These are phyloP conservation scores for Drosophila austrosaltans DNA, from an alignment of 2,888 invertebrate species.

Conservation along the genomic window DNA sequence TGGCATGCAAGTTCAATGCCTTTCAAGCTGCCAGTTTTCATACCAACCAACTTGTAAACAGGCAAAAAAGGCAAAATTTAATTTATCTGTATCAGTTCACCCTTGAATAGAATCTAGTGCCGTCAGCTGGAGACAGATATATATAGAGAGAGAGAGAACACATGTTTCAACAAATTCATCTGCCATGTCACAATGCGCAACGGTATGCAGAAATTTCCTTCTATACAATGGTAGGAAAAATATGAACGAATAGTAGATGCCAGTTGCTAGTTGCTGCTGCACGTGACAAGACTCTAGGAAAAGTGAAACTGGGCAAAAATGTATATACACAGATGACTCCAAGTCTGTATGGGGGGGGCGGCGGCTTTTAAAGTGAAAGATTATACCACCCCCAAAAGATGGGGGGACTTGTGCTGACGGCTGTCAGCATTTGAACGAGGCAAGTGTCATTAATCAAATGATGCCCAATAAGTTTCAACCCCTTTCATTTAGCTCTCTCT, in stretches of 20 bases:
- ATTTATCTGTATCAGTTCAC: slow-evolving; percentile 79
- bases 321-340: slow-evolving; percentile 47
- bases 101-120: slow-evolving; percentile 30
- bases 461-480: slow-evolving; percentile 74
- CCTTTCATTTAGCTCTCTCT: slow-evolving; percentile 32
- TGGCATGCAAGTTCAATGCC: slow-evolving; percentile 69
- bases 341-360: slow-evolving; percentile 6
- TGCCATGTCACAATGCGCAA: slow-evolving; percentile 78
- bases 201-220: slow-evolving; percentile 68
- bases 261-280: slow-evolving; percentile 45
- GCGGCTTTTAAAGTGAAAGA: slow-evolving; percentile 3
- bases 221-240: slow-evolving; percentile 12
- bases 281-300: slow-evolving; percentile 74
- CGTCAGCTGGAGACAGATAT: slow-evolving; percentile 55
- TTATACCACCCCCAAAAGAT: slow-evolving; percentile 25
- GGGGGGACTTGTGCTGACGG: neutral
- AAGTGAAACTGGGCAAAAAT: slow-evolving; percentile 71
- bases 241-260: slow-evolving; percentile 8
- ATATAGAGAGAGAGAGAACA: slow-evolving; percentile 46
- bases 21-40: slow-evolving; percentile 16
- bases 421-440: slow-evolving; percentile 9
- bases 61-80: slow-evolving; percentile 59
- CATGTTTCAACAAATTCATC: slow-evolving; percentile 78
- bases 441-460: slow-evolving; percentile 76
- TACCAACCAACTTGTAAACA: slow-evolving; percentile 26